A percentile compares a stretch with the other conserved stretches of the same genome.
Conservation (phyloP, 2,113 vertebrate species). For the Pelvicachromis taeniatus region DNA sequence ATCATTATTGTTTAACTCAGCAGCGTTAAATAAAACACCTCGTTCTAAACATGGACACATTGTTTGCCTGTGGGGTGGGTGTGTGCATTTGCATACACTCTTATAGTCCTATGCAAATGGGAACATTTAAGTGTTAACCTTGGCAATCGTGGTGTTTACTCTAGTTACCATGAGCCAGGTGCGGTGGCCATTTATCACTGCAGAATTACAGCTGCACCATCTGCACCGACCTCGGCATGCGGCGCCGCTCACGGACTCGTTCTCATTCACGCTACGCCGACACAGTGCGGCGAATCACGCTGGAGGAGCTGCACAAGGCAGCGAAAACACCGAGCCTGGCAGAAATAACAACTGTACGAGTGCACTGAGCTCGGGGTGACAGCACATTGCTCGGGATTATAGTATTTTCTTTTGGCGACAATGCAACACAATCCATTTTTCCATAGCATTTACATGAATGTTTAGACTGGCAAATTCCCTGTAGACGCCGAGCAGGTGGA, state of each 20-base stretch:
- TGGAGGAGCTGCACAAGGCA: neutral
- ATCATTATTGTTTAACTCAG: neutral
- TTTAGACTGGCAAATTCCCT: conserved; percentile 75
- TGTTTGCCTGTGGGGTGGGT: conserved; percentile 5
- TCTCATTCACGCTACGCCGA: neutral
- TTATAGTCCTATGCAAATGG: conserved; percentile 52
- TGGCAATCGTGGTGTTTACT: conserved; percentile 47
- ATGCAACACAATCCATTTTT: conserved; percentile 54
- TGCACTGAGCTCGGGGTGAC: neutral
- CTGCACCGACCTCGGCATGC: neutral
- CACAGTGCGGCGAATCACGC: neutral
- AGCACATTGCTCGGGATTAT: neutral
- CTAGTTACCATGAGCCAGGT: conserved; percentile 42
- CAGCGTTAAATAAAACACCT: neutral
- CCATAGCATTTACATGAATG: conserved; percentile 77
- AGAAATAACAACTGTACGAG: conserved; percentile 24
- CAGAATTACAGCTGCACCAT: conserved; percentile 20
- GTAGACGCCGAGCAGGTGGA: conserved; percentile 51
- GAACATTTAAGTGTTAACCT: conserved; percentile 54
- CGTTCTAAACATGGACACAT: conserved; percentile 9
- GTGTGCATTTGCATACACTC: conserved; percentile 52
- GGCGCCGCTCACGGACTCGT: neutral
- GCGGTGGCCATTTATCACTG: conserved; percentile 34
- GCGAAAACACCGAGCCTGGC: conserved; percentile 10
- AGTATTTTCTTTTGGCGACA: conserved; percentile 45